Evolutionary conservation across 2,113 vertebrate genomes (phyloP).

Genomic region (Takifugu flavidus): DNA sequence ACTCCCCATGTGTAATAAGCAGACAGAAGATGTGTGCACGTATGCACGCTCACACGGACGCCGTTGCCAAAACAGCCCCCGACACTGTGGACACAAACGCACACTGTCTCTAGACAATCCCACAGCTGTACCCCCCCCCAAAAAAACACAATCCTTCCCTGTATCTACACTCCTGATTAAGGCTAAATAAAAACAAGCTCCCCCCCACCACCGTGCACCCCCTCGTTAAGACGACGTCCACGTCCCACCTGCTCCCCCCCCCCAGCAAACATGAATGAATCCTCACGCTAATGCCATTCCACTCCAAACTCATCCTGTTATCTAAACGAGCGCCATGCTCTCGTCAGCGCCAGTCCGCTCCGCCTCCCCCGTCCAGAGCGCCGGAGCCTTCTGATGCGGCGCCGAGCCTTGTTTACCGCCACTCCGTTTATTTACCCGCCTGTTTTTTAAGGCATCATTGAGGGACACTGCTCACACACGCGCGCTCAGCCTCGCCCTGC

Average conservation of each 20-base stretch:
- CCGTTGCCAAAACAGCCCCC: slow-evolving; percentile 47
- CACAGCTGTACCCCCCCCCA: slow-evolving; percentile 12
- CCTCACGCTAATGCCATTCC: slow-evolving; percentile 35
- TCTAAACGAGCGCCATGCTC: slow-evolving; percentile 66
- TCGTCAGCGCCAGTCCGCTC: slow-evolving; percentile 53
- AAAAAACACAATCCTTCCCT: slow-evolving; percentile 21
- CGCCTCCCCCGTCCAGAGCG: slow-evolving; percentile 47
- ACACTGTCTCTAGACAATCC: slow-evolving; percentile 21
- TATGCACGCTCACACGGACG: slow-evolving; percentile 44
- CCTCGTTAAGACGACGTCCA: slow-evolving; percentile 44
- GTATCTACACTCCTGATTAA: slow-evolving; percentile 34
- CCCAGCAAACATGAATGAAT: slow-evolving; percentile 12
- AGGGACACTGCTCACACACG: slow-evolving; percentile 41
- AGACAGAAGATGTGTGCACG: slow-evolving; percentile 29
- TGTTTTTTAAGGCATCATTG: slow-evolving; percentile 70
- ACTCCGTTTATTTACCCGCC: slow-evolving; percentile 71
- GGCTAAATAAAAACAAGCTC: slow-evolving; percentile 42
- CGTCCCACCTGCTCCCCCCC: slow-evolving; percentile 52
- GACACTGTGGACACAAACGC: slow-evolving; percentile 34
- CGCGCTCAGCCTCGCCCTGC: slow-evolving; percentile 22
- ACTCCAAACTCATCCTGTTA: slow-evolving; percentile 70
- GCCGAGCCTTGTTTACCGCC: slow-evolving; percentile 69
- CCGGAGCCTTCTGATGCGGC: slow-evolving; percentile 62
- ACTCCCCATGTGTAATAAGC: slow-evolving; percentile 49
- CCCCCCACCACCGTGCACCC: slow-evolving; percentile 41